Evolutionary conservation across 2,888 invertebrate genomes (phyloP), one percentile per base, ranked within the genome.

Genomic region (Trissolcus brochymenae): DNA sequence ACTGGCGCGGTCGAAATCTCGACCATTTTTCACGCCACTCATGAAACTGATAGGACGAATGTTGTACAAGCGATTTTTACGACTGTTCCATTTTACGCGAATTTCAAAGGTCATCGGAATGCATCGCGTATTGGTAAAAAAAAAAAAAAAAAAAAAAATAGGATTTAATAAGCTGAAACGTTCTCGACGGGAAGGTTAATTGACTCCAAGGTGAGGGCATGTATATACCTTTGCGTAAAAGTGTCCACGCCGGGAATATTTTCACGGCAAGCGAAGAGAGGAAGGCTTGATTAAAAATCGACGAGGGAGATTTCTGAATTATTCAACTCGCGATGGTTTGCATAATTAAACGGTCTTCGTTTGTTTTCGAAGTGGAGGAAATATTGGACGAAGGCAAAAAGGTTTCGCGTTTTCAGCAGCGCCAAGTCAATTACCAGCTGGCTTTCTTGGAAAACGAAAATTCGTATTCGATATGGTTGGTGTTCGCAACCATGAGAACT

Each of bases 141-240:
- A 55, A 56, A 61, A 46, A n/a, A 21, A 29, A 55, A 57, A 57
- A 57, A 51, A 41, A 17, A 62, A 57, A 6, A 14, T 6, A 46
- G 16, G n/a, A 53, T 60, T 35, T 46, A 49, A 65, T 65, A 60
- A 72, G 60, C 49, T 25, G 54, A 21, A n/a, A 65, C 57, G 59
- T 17, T 13, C 54, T 19, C 16, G 65, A n/a, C 54, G 60, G 54
- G 65, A 72, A 72, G 64, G 64, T 72, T 72, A 72, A 72, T 72
- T 72, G 72, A 59, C 64, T 72, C 25, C 11, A 59, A 65, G 59
- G 40, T n/a, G 40, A 43, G 55, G 57, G 51, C 46, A 29, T 55
- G 40, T 71, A 51, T 71, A 51, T 71, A 51, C 40, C 57, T 57
- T 62, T 21, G 40, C 51, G 56, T 62, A 71, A 72, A 72, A 59